These are phyloP conservation scores for Panonychus citri DNA, from an alignment of 1,140 invertebrate genomes.

Conservation along the genomic window DNA sequence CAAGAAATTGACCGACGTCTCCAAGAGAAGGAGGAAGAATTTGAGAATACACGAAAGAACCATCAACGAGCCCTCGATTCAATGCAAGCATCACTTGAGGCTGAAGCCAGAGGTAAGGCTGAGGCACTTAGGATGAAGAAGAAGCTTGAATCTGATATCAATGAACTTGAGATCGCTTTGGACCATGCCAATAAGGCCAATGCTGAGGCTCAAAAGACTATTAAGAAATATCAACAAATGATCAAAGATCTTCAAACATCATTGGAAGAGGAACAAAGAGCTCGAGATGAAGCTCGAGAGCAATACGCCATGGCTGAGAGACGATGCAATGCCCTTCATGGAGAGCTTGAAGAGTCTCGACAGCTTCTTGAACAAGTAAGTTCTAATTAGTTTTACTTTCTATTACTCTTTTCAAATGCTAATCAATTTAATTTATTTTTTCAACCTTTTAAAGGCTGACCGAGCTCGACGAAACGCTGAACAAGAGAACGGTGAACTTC, in stretches of 20 bases:
- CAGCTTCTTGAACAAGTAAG: conserved; percentile 67
- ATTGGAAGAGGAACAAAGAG: conserved; percentile 89
- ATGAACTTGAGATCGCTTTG: conserved; percentile 92
- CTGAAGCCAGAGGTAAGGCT: conserved; percentile 94
- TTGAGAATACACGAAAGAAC: conserved; percentile 98
- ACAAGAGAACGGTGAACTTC: conserved; percentile 80
- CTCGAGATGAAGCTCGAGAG: conserved; percentile 87
- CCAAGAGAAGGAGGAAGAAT: conserved; percentile 99
- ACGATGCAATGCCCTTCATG: conserved; percentile 74
- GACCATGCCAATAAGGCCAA: conserved; percentile 96
- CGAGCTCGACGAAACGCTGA: conserved; percentile 86
- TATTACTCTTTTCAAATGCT: not conserved
- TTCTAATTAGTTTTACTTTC: not conserved
- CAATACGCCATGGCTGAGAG: conserved; percentile 85
- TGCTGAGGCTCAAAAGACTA: conserved; percentile 95
- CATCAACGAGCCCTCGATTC: conserved; percentile 96
- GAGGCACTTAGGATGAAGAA: conserved; percentile 99
- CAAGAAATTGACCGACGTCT: conserved; percentile 96
- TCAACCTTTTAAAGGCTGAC: conserved; percentile 36
- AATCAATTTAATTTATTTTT: conserved; percentile 1
- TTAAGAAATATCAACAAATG: conserved; percentile 89
- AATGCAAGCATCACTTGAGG: conserved; percentile 98
- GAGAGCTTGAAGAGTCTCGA: conserved; percentile 86
- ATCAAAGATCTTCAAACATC: conserved; percentile 81
- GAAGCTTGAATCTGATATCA: conserved; percentile 98